A percentile compares a stretch with the other conserved stretches of the same genome.
phyloP scores from a whole-genome alignment of 2,797 vertebrate species.

The Cephalopachus bancanus region DNA sequence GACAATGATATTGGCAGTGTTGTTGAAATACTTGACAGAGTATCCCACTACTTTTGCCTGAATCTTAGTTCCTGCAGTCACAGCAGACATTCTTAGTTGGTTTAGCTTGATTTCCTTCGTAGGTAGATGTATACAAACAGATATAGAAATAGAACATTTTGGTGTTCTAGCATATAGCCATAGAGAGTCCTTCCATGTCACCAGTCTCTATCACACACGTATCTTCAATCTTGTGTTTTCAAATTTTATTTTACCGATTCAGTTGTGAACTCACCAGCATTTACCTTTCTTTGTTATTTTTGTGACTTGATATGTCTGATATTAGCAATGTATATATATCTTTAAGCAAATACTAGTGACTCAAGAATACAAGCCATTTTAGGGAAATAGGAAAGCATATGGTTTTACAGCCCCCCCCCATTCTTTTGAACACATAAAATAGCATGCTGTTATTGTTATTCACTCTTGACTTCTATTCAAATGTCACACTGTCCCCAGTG shows the following conservation, averaged over 20 bases:
- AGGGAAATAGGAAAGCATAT: background rate
- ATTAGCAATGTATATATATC: background rate
- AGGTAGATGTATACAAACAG: background rate
- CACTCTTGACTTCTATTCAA: conserved; percentile 23
- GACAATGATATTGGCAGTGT: background rate
- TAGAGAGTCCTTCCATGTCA: background rate
- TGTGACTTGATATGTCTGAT: background rate
- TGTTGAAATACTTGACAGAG: background rate
- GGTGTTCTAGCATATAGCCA: background rate
- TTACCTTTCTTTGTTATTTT: background rate
- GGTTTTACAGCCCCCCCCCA: background rate
- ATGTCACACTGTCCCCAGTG: background rate
- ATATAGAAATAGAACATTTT: background rate
- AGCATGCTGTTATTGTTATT: conserved; percentile 17
- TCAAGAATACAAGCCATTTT: background rate
- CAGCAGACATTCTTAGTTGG: background rate
- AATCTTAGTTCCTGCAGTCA: background rate
- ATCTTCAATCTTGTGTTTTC: background rate
- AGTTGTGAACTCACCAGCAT: background rate
- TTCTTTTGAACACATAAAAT: background rate
- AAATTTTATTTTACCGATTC: background rate
- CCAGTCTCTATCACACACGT: background rate
- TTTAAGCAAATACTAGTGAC: background rate
- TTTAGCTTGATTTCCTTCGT: background rate
- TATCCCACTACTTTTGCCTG: background rate